phyloP scores from a whole-genome alignment of 2,113 vertebrate species.

The Zingel zingel region DNA sequence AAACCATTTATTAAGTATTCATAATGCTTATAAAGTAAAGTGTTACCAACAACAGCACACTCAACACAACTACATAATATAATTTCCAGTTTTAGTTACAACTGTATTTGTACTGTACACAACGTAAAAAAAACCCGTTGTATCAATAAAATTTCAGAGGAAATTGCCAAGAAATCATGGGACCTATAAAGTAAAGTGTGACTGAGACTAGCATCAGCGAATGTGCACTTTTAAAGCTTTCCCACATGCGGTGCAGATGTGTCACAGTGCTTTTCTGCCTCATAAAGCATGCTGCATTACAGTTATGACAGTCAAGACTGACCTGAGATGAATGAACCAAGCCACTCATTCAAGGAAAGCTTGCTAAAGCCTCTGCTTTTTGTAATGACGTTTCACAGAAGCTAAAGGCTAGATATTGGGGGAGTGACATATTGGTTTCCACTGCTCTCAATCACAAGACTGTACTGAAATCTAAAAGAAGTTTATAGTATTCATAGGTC shows the following conservation, averaged over 20 bases:
- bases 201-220: neutral
- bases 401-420: neutral
- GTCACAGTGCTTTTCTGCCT: neutral
- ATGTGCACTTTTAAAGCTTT: neutral
- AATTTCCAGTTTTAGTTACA: too few species aligned
- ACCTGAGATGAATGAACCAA: neutral
- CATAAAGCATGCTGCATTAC: neutral
- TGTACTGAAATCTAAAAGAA: neutral
- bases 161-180: neutral
- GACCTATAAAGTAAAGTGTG: neutral
- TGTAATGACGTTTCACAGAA: neutral
- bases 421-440: neutral
- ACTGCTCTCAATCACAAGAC: neutral
- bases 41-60: too few species aligned
- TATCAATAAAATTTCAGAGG: neutral
- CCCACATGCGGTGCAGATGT: neutral
- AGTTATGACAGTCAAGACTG: neutral
- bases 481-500: neutral
- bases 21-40: too few species aligned
- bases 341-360: conserved; percentile 6
- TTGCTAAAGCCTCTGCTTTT: neutral
- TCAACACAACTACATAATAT: too few species aligned
- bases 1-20: neutral
- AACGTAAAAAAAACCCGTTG: neutral
- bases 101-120: neutral